These are phyloP conservation scores for Xestia c-nigrum DNA, from an alignment of 2,888 invertebrate species.

Conservation along the genomic window DNA sequence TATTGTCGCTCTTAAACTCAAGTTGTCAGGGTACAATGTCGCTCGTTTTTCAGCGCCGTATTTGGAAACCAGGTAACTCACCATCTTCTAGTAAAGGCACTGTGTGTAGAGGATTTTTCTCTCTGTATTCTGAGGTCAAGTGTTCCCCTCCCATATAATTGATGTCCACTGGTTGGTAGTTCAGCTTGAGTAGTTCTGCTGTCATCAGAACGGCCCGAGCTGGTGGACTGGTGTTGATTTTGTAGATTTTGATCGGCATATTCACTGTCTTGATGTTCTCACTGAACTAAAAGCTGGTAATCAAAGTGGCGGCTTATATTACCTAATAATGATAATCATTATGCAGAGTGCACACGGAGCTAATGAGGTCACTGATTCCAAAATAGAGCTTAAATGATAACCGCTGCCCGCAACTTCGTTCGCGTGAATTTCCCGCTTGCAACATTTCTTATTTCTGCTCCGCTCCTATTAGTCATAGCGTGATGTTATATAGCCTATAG, in stretches of 20 bases:
- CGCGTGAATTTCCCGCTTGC: no score
- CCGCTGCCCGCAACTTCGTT: no score
- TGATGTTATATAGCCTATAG: no score
- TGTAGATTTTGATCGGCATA: slow-evolving; percentile 72
- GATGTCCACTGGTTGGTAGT: slow-evolving; percentile 64
- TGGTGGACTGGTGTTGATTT: slow-evolving; percentile 71
- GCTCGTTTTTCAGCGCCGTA: slow-evolving; percentile 73
- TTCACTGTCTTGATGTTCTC: slow-evolving; percentile 24
- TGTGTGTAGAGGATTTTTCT: slow-evolving; percentile 74
- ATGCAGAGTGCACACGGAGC: neutral
- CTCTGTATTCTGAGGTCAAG: slow-evolving; percentile 69
- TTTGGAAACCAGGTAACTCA: slow-evolving; percentile 76
- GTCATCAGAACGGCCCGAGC: slow-evolving; percentile 72
- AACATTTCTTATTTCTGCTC: no score
- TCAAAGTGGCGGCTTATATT: slow-evolving; percentile 14
- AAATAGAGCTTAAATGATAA: neutral
- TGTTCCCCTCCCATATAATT: slow-evolving; percentile 57
- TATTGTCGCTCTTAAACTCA: slow-evolving; percentile 67
- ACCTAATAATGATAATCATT: slow-evolving; percentile 4
- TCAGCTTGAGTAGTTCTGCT: slow-evolving; percentile 70
- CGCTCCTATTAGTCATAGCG: no score
- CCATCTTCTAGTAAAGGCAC: slow-evolving; percentile 76
- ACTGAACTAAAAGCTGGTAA: slow-evolving; percentile 1
- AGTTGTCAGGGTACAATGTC: slow-evolving; percentile 72
- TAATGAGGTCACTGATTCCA: neutral